Evolutionary conservation across 1,140 invertebrate genomes (phyloP).

Genomic region (Drosophila ananassae): DNA sequence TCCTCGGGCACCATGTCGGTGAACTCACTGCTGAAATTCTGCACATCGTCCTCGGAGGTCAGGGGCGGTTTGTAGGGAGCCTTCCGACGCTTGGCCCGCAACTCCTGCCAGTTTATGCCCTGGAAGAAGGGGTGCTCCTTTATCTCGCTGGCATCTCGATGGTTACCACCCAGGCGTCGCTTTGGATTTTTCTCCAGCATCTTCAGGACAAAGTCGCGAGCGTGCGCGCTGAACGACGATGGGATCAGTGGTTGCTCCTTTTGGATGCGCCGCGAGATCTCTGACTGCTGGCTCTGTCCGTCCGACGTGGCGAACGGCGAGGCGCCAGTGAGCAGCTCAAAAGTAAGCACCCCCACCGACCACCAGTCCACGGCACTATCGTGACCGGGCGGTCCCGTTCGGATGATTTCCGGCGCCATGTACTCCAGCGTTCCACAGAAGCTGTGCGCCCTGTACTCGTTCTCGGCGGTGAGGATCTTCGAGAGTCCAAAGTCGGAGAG

Average conservation of each 20-base stretch:
- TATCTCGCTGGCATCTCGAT: conserved; percentile 91
- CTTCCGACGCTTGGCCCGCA: conserved; percentile 89
- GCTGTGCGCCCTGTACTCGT: conserved; percentile 91
- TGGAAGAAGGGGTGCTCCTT: conserved; percentile 94
- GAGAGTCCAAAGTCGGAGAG: conserved; percentile 96
- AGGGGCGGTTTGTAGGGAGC: conserved; percentile 94
- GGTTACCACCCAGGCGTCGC: conserved; percentile 92
- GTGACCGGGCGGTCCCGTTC: conserved; percentile 92
- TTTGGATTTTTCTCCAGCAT: conserved; percentile 95
- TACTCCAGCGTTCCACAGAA: conserved; percentile 99
- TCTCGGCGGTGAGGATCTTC: conserved; percentile 88
- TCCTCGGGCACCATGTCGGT: conserved; percentile 95
- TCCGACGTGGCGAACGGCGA: conserved; percentile 99
- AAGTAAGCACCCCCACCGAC: conserved; percentile 98
- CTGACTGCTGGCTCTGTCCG: conserved; percentile 95
- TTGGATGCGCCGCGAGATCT: conserved; percentile 96
- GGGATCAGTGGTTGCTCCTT: conserved; percentile 94
- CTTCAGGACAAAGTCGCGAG: conserved; percentile 88
- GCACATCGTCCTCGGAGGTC: conserved; percentile 93
- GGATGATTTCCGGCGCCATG: conserved; percentile 97
- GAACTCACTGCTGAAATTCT: conserved; percentile 98
- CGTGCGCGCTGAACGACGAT: conserved; percentile 86
- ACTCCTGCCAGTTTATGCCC: conserved; percentile 90
- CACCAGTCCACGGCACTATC: conserved; percentile 98
- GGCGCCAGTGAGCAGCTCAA: conserved; percentile 97